Evolutionary conservation across 2,888 invertebrate species (phyloP), one percentile per base, ranked within the genome.

Genomic region (Gisinianus flammeolus): DNA sequence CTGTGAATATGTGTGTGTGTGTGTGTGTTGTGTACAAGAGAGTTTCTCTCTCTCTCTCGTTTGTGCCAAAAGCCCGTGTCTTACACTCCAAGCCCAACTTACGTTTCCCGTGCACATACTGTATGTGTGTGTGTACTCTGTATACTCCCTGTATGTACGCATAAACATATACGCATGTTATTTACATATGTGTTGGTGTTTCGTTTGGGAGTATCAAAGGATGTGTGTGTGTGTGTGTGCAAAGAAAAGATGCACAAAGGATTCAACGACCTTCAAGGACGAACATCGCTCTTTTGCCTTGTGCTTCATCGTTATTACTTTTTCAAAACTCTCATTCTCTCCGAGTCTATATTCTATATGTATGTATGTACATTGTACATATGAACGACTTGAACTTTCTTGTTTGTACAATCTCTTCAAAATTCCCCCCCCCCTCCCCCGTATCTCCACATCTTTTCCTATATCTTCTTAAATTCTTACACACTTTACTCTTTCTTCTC

Each of bases 181-280:
- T 2, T 62, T 62, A 62, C 2, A 64, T 26, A 26, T 16, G 1
- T 64, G 8, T 58, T 58, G 22, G 58, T 58, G 10, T 58, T 10
- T 19, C 58, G n/a, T n/a, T n/a, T n/a, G n/a, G n/a, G n/a, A n/a
- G n/a, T n/a, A n/a, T n/a, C n/a, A n/a, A n/a, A n/a, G n/a, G n/a
- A 24, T 26, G 22, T 12, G 24, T 22, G 58, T 58, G 58, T 58
- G 22, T 10, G 22, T 56, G 58, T 56, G 24, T 71, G 64, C 33
- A 64, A 66, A 26, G 62, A 35, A 70, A 68, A 35, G 44, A 68
- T 56, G 58, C 26, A 62, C 26, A 44, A 66, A 35, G 77, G 66
- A 71, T 52, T 71, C 77, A 77, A 77, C 72, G 77, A 77, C 77
- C 77, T 77, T 77, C 77, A 77, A 72, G 77, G 77, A 72, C 77